Base-by-base conservation (phyloP, 2,113 vertebrate genomes). In the Tychaedon coryphoeus region DNA sequence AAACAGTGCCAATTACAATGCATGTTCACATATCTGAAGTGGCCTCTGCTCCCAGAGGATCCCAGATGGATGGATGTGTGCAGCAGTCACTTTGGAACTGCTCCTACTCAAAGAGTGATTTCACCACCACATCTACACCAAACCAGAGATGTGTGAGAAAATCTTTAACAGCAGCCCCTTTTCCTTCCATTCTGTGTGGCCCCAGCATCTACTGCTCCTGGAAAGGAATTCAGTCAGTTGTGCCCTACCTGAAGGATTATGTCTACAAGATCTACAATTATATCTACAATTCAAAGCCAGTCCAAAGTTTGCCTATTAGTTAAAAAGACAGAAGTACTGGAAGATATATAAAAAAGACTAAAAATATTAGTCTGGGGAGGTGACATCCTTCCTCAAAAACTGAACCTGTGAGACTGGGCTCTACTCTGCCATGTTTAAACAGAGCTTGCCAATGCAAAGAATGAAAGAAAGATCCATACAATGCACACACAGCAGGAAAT, bases 1-100 rank as follows among this genome's bases (percentile, higher is more conserved):
- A 72, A 23, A 26, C 14, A 0, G 0, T 14, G 74, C 29, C n/a
- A 70, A 22, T 0, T 33, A 19, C 36, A 71, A 16, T 0, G 20
- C n/a, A 45, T 0, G 1, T n/a, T 31, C 57, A 43, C 8, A 5
- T 10, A 47, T 12, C 16, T 18, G 5, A 62, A 58, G 61, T 0
- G 20, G 33, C 29, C 40, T 19, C 47, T 40, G 45, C 29, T 56
- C 26, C n/a, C 45, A 60, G 33, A 64, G 71, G 75, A 88, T 8
- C 23, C 33, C 77, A 53, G 14, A 42, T 2, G 5, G 14, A 42
- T 2, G 5, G 22, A 47, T 1, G 0, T 5, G 4, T 5, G 8
- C 0, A 58, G 29, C n/a, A 28, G 11, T 6, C 22, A 73, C 12
- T 17, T 61, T 17, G 0, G 54, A 90, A 60, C 19, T 17, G 50